Percentiles rank a stretch among this genome's conserved stretches.
These are phyloP conservation scores for Pedetes capensis DNA, from an alignment of 2,113 vertebrate species.

Conservation along the genomic window DNA sequence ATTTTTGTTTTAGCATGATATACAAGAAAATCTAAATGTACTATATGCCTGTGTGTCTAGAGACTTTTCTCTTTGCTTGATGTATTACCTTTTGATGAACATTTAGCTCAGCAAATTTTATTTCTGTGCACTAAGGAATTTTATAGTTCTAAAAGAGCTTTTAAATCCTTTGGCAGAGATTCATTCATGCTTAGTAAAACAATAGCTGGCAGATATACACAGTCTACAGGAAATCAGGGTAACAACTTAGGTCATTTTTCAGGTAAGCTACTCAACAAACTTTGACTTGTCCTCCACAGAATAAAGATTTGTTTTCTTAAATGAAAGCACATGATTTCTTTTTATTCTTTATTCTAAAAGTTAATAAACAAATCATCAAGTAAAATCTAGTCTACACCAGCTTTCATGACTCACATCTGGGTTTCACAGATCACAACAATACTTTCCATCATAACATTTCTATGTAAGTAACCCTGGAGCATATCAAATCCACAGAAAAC, in stretches of 20 bases:
- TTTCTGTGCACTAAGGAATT: constrained; percentile 69
- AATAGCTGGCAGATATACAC: constrained; percentile 63
- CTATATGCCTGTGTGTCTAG: constrained; percentile 47
- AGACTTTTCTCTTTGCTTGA: constrained; percentile 41
- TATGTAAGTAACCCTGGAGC: constrained; percentile 27
- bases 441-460: neutral
- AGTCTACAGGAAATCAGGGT: constrained; percentile 61
- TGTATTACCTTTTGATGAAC: constrained; percentile 63
- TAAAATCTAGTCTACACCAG: constrained; percentile 21
- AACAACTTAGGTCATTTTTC: constrained; percentile 54
- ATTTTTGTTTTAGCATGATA: constrained; percentile 59
- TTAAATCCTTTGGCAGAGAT: constrained; percentile 66
- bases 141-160: constrained; percentile 64
- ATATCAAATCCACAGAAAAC: constrained; percentile 34
- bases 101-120: constrained; percentile 70
- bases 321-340: constrained; percentile 46
- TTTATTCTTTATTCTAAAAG: constrained; percentile 36
- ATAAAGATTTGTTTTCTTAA: constrained; percentile 61
- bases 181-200: constrained; percentile 66
- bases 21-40: constrained; percentile 55
- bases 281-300: constrained; percentile 53
- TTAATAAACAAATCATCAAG: constrained; percentile 68
- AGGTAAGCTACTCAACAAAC: constrained; percentile 49
- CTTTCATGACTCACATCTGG: constrained; percentile 46
- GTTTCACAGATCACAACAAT: neutral